Conservation (phyloP, 2,797 vertebrate genomes). For the Odontamblyopus lacepedii region DNA sequence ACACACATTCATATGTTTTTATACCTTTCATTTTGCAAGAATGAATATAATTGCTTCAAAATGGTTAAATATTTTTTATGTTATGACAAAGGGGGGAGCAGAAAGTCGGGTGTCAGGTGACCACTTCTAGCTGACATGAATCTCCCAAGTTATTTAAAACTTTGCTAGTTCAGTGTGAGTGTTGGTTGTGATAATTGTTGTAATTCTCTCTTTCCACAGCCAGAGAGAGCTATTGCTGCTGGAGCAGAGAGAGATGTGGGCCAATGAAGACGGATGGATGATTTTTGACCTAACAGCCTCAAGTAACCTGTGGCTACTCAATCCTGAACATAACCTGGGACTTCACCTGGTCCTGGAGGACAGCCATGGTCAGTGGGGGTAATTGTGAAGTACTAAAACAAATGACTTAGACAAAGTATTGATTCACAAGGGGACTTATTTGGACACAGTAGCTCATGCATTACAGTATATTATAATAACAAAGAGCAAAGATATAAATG, state of each 20-base stretch:
- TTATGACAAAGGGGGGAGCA: neutral
- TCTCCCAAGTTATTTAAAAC: conserved; percentile 7
- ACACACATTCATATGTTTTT: conserved; percentile 8
- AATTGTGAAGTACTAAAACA: neutral
- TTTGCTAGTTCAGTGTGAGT: neutral
- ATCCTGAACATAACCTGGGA: conserved; percentile 90
- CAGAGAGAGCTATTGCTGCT: conserved; percentile 89
- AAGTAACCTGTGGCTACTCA: conserved; percentile 91
- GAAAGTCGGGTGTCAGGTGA: conserved; percentile 3
- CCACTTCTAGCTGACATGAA: conserved; percentile 1
- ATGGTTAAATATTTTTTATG: conserved; percentile 17
- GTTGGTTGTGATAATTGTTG: neutral
- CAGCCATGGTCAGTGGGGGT: conserved; percentile 79
- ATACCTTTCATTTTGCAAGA: conserved; percentile 12
- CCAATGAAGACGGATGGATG: conserved; percentile 93
- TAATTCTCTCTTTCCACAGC: conserved; percentile 62
- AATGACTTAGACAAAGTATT: no score
- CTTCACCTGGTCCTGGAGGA: conserved; percentile 88
- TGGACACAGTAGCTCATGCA: no score
- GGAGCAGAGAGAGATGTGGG: conserved; percentile 88
- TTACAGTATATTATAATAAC: no score
- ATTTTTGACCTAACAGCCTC: conserved; percentile 93
- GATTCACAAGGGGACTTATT: no score
- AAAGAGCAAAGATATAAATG: no score
- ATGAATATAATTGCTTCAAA: conserved; percentile 19